Evolutionary conservation across 2,797 vertebrate genomes (phyloP).

Genomic region (Diceros bicornis): DNA sequence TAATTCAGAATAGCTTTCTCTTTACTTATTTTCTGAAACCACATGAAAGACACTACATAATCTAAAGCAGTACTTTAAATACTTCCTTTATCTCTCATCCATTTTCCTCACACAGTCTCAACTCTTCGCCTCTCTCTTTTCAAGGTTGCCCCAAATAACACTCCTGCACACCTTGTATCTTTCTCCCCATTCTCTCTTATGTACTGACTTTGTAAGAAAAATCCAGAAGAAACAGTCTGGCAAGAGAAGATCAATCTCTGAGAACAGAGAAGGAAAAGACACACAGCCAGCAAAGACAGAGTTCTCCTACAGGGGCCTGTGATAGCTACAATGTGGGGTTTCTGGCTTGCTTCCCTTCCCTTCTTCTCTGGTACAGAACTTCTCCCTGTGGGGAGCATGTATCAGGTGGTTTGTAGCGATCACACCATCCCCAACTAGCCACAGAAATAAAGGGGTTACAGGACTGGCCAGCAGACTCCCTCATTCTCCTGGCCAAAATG

Average conservation of each 20-base stretch:
- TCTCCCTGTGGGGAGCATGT: not conserved
- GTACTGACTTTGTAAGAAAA: constrained; percentile 6
- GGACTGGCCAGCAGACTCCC: not conserved
- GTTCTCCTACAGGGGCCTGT: not conserved
- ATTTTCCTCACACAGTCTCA: not conserved
- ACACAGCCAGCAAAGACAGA: not conserved
- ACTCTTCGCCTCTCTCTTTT: not conserved
- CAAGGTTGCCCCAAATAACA: not conserved
- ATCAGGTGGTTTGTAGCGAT: not conserved
- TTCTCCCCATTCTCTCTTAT: not conserved
- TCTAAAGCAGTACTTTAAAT: not conserved
- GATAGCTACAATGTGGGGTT: not conserved
- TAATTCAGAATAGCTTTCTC: not conserved
- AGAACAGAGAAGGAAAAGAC: not conserved
- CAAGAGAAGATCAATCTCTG: not conserved
- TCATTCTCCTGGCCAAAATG: not conserved
- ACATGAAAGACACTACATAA: not conserved
- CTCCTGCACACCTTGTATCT: not conserved
- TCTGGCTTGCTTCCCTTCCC: too few relatives aligned
- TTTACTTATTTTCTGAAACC: constrained; percentile 26
- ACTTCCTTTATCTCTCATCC: not conserved
- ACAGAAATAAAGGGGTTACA: not conserved
- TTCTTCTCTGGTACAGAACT: not conserved
- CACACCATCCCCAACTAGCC: not conserved
- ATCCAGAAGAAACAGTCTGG: not conserved